Base-by-base conservation (phyloP, 2,888 invertebrate genomes). In the Gymnocheta viridis region DNA sequence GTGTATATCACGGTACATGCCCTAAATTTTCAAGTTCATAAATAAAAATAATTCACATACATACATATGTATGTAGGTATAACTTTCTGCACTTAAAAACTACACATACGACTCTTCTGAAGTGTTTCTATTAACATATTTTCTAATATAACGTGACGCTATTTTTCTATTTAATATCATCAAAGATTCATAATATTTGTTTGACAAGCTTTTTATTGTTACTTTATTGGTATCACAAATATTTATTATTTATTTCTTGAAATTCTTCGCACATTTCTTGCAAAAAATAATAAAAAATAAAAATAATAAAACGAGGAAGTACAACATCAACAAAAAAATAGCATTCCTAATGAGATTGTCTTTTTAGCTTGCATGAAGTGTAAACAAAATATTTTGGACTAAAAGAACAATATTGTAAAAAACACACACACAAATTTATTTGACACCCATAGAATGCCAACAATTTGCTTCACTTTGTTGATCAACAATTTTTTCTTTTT, bases 381-480 rank as follows among this genome's bases (percentile, higher is more conserved):
- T 60, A 73, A 80, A 73, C 58, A 80, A 72, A 54, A 54, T 44
- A 54, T 58, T 49, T 73, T 64, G 38, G 3, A 22, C 32, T 66
- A 58, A n/a, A 49, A 51, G n/a, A 41, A 38, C 41, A 44, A 38
- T 14, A 22, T 7, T 54, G 29, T 27, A 35, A 38, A 49, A 35
- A 54, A 22, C n/a, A 49, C 14, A 24, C 56, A 67, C 17, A 67
- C 58, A 49, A 24, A 17, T 35, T 62, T 69, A 82, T 79, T 38
- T 49, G 78, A 82, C 60, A 82, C 69, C 78, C 54, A 35, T 56
- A 41, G 82, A 82, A 82, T 82, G 66, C 32, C 54, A 69, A 32
- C 32, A 73, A 82, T 82, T 70, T 76, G 69, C 44, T 3, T 38
- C 54, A 51, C 41, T 19, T 41, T 38, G 38, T 66, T 73, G 38